Conservation (phyloP, 2,888 invertebrate genomes). For the Tethea ocularis region DNA sequence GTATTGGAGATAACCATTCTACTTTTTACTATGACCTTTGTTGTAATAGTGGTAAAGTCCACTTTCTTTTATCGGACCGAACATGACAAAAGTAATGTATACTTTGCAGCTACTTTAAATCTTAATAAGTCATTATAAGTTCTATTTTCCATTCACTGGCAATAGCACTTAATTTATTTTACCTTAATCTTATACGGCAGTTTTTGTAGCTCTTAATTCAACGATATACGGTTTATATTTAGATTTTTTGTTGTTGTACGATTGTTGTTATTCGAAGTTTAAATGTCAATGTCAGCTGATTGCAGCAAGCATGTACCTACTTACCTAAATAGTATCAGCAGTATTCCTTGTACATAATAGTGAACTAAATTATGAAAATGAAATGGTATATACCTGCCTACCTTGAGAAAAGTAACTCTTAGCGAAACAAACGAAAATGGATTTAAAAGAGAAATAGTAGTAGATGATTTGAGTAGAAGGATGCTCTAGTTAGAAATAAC, state of each 20-base stretch:
- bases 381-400: too few relatives aligned
- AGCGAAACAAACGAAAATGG: too few relatives aligned
- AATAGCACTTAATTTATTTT: conserved; percentile 16
- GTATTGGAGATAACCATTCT: not conserved
- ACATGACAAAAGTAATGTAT: not conserved
- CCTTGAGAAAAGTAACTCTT: too few relatives aligned
- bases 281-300: too few relatives aligned
- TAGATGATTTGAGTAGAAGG: too few relatives aligned
- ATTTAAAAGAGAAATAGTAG: too few relatives aligned
- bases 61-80: not conserved
- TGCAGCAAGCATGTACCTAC: not conserved
- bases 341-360: too few relatives aligned
- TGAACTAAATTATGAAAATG: too few relatives aligned
- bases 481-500: too few relatives aligned
- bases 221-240: not conserved
- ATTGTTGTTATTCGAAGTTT: not conserved
- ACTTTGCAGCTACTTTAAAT: not conserved
- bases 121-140: not conserved
- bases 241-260: not conserved
- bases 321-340: too few relatives aligned
- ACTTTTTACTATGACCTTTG: not conserved
- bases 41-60: not conserved
- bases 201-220: not conserved
- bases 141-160: not conserved
- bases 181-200: not conserved